Percentiles rank a stretch among this genome's conserved stretches.
Conservation (phyloP, 2,113 vertebrate genomes). For the Atractosteus spatula region DNA sequence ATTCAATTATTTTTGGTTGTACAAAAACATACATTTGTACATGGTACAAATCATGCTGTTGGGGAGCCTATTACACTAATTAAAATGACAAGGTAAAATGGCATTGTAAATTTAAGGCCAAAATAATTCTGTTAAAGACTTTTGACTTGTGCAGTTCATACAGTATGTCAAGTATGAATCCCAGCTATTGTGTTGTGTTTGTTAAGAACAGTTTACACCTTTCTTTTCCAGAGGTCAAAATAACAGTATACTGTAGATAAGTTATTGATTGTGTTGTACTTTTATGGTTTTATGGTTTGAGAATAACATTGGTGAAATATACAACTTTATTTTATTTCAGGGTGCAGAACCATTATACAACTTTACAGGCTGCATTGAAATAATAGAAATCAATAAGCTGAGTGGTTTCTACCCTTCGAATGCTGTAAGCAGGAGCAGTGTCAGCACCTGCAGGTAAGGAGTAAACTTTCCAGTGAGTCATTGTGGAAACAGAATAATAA, state of each 20-base stretch:
- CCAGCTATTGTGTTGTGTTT: not conserved
- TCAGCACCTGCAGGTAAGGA: conserved; percentile 75
- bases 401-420: conserved; percentile 63
- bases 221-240: not conserved
- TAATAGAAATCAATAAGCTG: conserved; percentile 71
- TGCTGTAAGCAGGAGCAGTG: conserved; percentile 63
- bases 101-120: too few relatives aligned
- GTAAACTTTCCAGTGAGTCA: not conserved
- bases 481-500: not conserved
- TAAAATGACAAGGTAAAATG: too few relatives aligned
- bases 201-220: not conserved
- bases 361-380: conserved; percentile 79
- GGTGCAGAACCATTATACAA: conserved; percentile 65
- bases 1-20: too few relatives aligned
- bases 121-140: not conserved
- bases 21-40: too few relatives aligned
- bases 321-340: conserved; percentile 47
- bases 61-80: too few relatives aligned
- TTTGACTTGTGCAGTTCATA: not conserved
- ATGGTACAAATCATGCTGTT: too few relatives aligned
- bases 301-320: conserved; percentile 15
- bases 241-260: not conserved
- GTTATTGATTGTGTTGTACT: not conserved
- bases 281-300: conserved; percentile 23
- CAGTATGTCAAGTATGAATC: not conserved